Base-by-base conservation (phyloP, 2,113 vertebrate species). In the Oreochromis spilurus region DNA sequence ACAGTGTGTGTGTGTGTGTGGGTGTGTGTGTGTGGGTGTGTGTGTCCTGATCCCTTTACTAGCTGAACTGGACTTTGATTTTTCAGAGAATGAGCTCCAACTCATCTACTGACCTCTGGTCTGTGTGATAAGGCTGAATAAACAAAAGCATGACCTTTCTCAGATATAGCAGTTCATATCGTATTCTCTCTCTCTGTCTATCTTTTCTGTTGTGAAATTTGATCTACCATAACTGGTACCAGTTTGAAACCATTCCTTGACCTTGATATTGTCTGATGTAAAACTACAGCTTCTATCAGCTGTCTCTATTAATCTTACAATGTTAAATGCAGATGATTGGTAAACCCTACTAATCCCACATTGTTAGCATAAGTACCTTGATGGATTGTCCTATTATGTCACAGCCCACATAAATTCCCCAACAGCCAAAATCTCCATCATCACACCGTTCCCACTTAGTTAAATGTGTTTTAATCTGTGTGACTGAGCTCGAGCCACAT, bases 31-130 rank as follows among this genome's bases (percentile, higher is more conserved):
- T 26, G 21, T 26, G 54, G 24, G 21, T 55, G 43, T 48, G 45
- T 16, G 43, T 43, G 40, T 31, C 14, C 57, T 31, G 57, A 60
- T 60, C 57, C 14, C 26, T 40, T 38, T 54, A 57, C 16, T 40
- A 48, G 54, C 31, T 9, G 2, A 34, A 67, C 40, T 92, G 80
- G 88, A 96, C 95, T 94, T 94, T 95, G 95, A 81, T 89, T 92
- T 81, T 40, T 87, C 43, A 26, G 36, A 50, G 53, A 86, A 38
- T 16, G 29, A 84, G 89, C 70, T 94, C 95, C 94, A 95, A 84
- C 93, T 94, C 94, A 91, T 83, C 81, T 19, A 75, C 6, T 91
- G 79, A 92, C 84, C 89, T 86, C 48, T 89, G 93, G 21, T 52
- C 82, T 83, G 58, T 85, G 78, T 81, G 94, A 95, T 95, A 93